phyloP scores from a whole-genome alignment of 2,113 vertebrate genomes.

The Orthonyx spaldingii region DNA sequence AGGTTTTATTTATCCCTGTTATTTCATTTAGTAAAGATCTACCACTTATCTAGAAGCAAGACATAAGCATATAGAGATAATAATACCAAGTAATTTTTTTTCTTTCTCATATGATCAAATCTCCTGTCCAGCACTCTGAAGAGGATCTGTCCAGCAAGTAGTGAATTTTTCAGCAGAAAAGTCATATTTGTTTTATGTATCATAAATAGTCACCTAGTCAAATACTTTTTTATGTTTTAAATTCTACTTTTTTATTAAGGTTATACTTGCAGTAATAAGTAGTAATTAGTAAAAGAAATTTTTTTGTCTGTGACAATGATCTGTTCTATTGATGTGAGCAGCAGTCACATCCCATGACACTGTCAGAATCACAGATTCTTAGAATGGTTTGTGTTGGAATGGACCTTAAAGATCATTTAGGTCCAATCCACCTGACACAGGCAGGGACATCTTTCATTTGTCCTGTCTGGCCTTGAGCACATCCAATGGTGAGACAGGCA shows the following conservation, averaged over 20 bases:
- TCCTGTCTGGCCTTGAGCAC: neutral
- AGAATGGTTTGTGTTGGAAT: neutral
- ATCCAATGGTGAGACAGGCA: neutral
- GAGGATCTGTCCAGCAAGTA: neutral
- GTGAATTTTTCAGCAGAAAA: neutral
- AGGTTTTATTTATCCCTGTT: slow-evolving; percentile 2
- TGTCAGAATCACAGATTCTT: neutral
- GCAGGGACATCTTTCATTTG: neutral
- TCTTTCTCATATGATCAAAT: neutral
- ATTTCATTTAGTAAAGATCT: neutral
- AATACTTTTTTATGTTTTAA: neutral
- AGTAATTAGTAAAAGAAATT: neutral
- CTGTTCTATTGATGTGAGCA: neutral
- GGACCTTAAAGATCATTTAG: neutral
- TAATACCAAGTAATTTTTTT: neutral
- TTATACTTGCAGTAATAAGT: neutral
- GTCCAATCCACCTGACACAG: neutral
- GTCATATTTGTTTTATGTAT: neutral
- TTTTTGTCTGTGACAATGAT: neutral
- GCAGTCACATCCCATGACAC: neutral
- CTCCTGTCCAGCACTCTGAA: neutral
- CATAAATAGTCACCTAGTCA: neutral
- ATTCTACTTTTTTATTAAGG: neutral
- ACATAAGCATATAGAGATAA: neutral
- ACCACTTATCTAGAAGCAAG: neutral